Evolutionary conservation across 2,113 vertebrate species (phyloP), one percentile per base, ranked within the genome.

Genomic region (Centropus unirufus): DNA sequence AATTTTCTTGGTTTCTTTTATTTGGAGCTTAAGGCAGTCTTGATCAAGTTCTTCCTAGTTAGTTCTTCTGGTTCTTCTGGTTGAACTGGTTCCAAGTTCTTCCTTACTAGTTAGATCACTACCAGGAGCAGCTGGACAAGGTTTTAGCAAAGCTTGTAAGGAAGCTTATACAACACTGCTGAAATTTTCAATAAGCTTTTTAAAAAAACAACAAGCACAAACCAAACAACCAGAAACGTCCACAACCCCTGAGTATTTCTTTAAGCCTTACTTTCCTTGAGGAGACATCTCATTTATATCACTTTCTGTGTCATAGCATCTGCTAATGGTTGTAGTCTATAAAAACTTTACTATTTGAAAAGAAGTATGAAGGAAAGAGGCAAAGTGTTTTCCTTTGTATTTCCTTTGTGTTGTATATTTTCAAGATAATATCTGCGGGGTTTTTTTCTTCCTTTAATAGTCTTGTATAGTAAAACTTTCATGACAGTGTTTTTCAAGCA

Each of bases 291-390:
- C 51, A 5, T 18, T 29, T 10, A 1, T 6, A 5, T 49, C 30
- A 44, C 57, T 87, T 30, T 42, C 58, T 80, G 64, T 87, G 63
- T 62, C 72, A 30, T 12, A 83, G 85, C 83, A 83, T 86, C 83
- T 64, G 78, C 76, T 75, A 74, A 64, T 90, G 80, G 83, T 6
- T 89, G 39, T 9, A 44, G 47, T 4, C 6, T 67, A 64, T 52
- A 70, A 83, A 72, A 59, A 3, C 47, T 55, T 52, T 59, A 3
- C 21, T 51, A 1, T 67, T 63, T 42, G 21, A 55, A 44, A 44
- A 64, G 20, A 47, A 77, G 10, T 6, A 16, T 22, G 26, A 74
- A 72, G 19, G 36, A 22, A 85, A 75, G 49, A 76, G 30, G 16
- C 6, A 69, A 81, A 55, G 2, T 2, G 7, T 36, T 67, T 63